Conservation (phyloP, 2,888 invertebrate species). For the Terebella lapidaria region DNA sequence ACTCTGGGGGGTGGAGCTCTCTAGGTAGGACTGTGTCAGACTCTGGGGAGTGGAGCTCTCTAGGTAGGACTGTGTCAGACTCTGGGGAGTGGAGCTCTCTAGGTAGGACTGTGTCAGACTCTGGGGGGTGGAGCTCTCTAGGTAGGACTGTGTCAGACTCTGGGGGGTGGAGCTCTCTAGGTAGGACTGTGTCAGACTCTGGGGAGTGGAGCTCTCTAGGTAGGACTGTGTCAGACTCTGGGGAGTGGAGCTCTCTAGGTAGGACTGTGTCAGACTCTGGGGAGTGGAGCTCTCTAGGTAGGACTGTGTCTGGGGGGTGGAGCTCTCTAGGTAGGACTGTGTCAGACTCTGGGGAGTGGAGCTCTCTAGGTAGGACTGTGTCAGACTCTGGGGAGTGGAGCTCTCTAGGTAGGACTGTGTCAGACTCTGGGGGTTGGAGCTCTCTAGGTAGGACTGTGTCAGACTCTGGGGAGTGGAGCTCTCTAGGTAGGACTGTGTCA, state of each 20-base stretch:
- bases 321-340: conserved; percentile 33
- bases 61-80: conserved; percentile 23
- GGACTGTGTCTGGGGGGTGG: conserved; percentile 28
- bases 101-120: too few species aligned
- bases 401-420: conserved; percentile 35
- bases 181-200: too few species aligned
- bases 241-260: conserved; percentile 32
- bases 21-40: too few species aligned
- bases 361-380: too few species aligned
- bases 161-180: conserved; percentile 29
- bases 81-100: conserved; percentile 29
- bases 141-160: conserved; percentile 25
- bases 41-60: too few species aligned
- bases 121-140: too few species aligned
- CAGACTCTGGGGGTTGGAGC: too few species aligned
- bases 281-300: too few species aligned
- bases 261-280: too few species aligned
- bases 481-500: conserved; percentile 38
- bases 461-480: conserved; percentile 26
- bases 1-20: conserved; percentile 27
- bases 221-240: conserved; percentile 28
- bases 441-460: too few species aligned
- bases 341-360: too few species aligned
- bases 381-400: conserved; percentile 29
- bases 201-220: too few species aligned